These are phyloP conservation scores for Hymenopus coronatus DNA, from an alignment of 2,888 invertebrate species.

Conservation along the genomic window DNA sequence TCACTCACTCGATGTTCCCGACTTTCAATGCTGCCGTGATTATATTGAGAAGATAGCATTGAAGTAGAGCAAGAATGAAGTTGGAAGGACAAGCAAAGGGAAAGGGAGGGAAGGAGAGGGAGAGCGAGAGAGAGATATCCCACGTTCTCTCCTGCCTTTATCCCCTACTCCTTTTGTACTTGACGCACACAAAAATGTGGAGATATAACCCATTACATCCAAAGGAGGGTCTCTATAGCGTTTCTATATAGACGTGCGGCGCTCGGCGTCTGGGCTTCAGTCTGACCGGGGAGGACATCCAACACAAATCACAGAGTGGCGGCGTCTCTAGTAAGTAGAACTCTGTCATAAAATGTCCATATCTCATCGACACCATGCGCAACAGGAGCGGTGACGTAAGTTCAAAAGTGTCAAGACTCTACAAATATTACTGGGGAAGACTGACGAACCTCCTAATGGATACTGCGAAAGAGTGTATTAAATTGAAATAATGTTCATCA, in stretches of 20 bases:
- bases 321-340: not conserved
- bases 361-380: too few relatives aligned
- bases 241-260: slow-evolving; percentile 33
- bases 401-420: too few relatives aligned
- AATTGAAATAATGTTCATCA: too few relatives aligned
- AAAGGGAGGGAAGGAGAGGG: slow-evolving; percentile 20
- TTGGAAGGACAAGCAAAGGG: slow-evolving; percentile 31
- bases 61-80: slow-evolving; percentile 34
- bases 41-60: slow-evolving; percentile 36
- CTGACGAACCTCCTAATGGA: too few relatives aligned
- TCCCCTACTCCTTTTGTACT: slow-evolving; percentile 35
- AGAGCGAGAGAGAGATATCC: slow-evolving; percentile 15
- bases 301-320: not conserved
- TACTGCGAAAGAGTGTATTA: too few relatives aligned
- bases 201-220: slow-evolving; percentile 35
- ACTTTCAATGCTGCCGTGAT: slow-evolving; percentile 37
- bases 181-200: slow-evolving; percentile 35
- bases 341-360: not conserved
- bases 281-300: slow-evolving; percentile 15
- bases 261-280: slow-evolving; percentile 31
- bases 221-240: slow-evolving; percentile 32
- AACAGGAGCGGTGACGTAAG: too few relatives aligned
- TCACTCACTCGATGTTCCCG: slow-evolving; percentile 40
- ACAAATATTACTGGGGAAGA: too few relatives aligned
- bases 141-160: slow-evolving; percentile 33